These are phyloP conservation scores for Chaetops frenatus DNA, from an alignment of 2,113 vertebrate species.

Conservation along the genomic window DNA sequence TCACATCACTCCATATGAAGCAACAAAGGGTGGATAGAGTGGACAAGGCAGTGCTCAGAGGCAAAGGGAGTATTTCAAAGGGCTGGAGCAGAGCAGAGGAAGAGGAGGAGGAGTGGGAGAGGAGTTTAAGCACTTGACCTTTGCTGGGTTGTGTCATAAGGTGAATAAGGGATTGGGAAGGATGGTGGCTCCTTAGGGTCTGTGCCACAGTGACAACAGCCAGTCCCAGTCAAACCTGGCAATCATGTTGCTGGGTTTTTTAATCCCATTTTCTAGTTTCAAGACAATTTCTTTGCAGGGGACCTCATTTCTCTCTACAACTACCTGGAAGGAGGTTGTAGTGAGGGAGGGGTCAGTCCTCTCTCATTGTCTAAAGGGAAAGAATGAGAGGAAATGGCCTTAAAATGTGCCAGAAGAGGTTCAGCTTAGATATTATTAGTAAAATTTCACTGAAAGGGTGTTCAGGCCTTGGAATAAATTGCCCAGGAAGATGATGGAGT, in stretches of 20 bases:
- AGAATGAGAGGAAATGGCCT: accelerated
- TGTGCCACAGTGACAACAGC: background rate
- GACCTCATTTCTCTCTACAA: background rate
- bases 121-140: background rate
- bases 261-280: background rate
- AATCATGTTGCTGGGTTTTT: background rate
- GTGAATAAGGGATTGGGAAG: background rate
- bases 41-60: background rate
- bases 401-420: background rate
- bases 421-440: background rate
- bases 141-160: background rate
- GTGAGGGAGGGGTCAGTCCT: background rate
- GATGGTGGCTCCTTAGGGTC: background rate
- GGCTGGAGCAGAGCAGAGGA: background rate
- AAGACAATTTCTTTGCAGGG: background rate
- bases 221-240: background rate
- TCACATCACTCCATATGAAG: background rate
- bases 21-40: background rate
- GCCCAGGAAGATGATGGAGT: too few species aligned
- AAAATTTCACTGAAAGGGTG: background rate
- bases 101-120: background rate
- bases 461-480: background rate
- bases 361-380: background rate
- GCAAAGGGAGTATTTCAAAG: background rate
- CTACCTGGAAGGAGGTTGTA: background rate